Base-by-base conservation (phyloP, 2,113 vertebrate genomes). In the Gopherus evgoodei region DNA sequence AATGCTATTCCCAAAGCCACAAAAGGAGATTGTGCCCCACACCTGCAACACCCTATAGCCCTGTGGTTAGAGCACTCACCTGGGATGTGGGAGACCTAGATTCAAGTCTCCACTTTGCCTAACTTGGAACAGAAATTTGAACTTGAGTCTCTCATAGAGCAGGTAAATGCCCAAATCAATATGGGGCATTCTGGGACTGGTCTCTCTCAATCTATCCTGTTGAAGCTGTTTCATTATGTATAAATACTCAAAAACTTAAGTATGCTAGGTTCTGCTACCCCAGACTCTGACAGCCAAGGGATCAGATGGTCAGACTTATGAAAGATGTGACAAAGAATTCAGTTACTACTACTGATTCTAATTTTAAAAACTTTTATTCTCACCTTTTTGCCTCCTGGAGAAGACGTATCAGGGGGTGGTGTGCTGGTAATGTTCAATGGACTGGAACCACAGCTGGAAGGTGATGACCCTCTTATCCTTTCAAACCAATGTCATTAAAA, bases 381-480 rank as follows among this genome's bases (percentile, higher is more conserved):
- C 79, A 99, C 99, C 99, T 99, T 99, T 98, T 99, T 99, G 93
- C 99, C 99, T 95, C 99, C 99, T 1, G 99, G 99, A 5, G 99
- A 99, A 93, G 99, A 99, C 22, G 99, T 99, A 96, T 99, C 99
- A 0, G 99, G 99, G 1, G 99, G 99, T 42, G 99, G 99, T 0
- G 99, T 99, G 98, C 99, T 99, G 97, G 99, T 99, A 97, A 99
- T 99, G 96, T 99, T 99, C 93, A 99, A 93, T 2, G 99, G 99
- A 95, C 99, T 99, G 22, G 99, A 99, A 87, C 99, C 99, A 82
- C 99, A 99, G 98, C 99, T 99, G 83, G 99, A 99, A 62, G 99
- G 99, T 1, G 99, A 99, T 14, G 99, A 99, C 87, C 99, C 99
- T 94, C 99, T 98, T 96, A 99, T 99, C 98, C 99, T 99, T 86